These are phyloP conservation scores for Papilio xuthus DNA, from an alignment of 1,140 invertebrate genomes.

Conservation along the genomic window DNA sequence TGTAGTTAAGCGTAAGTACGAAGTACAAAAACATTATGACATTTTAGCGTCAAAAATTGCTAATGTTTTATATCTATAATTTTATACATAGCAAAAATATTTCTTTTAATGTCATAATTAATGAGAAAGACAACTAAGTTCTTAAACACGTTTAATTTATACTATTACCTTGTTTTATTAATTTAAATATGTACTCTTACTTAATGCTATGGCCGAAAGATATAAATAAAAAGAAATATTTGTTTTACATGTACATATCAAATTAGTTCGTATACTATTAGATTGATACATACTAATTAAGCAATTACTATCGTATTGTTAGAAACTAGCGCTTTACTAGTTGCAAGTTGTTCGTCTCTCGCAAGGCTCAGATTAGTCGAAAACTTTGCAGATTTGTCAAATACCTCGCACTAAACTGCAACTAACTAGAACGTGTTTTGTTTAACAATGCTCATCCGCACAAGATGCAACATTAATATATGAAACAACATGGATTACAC, in stretches of 20 bases:
- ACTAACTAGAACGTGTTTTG: conserved; percentile 31
- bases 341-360: conserved; percentile 53
- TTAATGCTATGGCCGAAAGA: no score
- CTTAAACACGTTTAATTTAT: no score
- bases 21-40: background rate
- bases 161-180: no score
- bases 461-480: conserved; percentile 25
- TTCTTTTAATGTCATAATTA: no score
- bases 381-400: conserved; percentile 60
- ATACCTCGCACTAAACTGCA: conserved; percentile 29
- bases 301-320: conserved; percentile 44
- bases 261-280: background rate
- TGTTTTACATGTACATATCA: background rate
- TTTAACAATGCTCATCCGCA: conserved; percentile 32
- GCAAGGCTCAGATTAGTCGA: conserved; percentile 57
- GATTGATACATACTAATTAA: conserved; percentile 30
- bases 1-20: background rate
- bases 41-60: background rate
- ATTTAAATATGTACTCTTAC: no score
- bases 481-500: conserved; percentile 10
- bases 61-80: background rate
- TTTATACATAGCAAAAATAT: background rate
- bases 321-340: conserved; percentile 46
- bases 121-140: no score
- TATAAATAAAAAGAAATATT: background rate